Conservation (phyloP, 1,140 invertebrate genomes). For the Drosophila arizonae region DNA sequence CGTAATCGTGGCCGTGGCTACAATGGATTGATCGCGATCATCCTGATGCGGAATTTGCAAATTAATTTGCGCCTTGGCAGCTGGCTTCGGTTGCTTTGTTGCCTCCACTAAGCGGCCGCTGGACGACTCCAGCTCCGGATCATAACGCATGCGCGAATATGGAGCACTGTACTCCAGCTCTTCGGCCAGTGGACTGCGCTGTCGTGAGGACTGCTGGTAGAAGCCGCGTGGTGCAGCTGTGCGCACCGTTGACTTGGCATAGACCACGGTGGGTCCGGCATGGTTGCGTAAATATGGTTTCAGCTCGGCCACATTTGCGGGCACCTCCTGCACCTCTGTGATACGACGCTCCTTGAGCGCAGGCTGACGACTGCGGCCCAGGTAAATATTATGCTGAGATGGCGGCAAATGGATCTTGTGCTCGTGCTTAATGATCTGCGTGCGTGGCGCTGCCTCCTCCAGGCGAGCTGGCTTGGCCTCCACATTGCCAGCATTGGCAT, state of each 20-base stretch:
- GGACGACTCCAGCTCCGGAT: constrained; percentile 50
- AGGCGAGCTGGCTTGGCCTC: constrained; percentile 71
- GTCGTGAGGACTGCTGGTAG: constrained; percentile 51
- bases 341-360: constrained; percentile 51
- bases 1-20: constrained; percentile 60
- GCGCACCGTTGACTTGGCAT: constrained; percentile 47
- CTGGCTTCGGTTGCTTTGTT: constrained; percentile 19
- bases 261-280: constrained; percentile 57
- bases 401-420: constrained; percentile 77
- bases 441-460: constrained; percentile 42
- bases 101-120: constrained; percentile 42
- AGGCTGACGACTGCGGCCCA: constrained; percentile 52
- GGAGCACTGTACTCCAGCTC: constrained; percentile 74
- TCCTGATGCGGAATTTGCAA: constrained; percentile 62
- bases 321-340: constrained; percentile 42
- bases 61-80: constrained; percentile 65
- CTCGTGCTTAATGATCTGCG: constrained; percentile 76
- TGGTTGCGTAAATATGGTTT: constrained; percentile 64
- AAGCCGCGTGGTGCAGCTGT: constrained; percentile 37
- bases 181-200: constrained; percentile 57
- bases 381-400: constrained; percentile 76
- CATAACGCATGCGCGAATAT: constrained; percentile 72
- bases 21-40: constrained; percentile 54
- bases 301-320: constrained; percentile 66
- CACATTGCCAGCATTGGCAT: constrained; percentile 58